phyloP scores from a whole-genome alignment of 2,797 vertebrate genomes.

The Centroberyx gerrardi region DNA sequence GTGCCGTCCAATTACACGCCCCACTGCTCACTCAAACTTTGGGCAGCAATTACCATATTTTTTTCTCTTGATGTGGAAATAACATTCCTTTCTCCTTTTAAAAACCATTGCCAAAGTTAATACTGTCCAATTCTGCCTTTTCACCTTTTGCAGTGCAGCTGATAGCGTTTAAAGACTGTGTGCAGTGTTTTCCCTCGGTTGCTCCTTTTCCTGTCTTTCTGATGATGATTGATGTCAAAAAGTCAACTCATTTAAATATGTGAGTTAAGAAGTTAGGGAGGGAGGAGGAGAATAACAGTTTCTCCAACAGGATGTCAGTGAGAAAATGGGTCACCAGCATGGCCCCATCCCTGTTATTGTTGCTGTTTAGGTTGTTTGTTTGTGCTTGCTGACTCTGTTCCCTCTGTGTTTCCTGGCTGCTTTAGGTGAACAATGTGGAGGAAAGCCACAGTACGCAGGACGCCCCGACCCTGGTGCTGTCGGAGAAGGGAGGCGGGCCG shows the following conservation, averaged over 20 bases:
- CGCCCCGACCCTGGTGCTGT: slow-evolving; percentile 89
- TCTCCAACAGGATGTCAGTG: slow-evolving; percentile 43
- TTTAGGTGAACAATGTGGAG: slow-evolving; percentile 91
- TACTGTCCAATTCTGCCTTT: background rate
- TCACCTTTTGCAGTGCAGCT: background rate
- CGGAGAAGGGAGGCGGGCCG: slow-evolving; percentile 88
- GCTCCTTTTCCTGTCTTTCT: background rate
- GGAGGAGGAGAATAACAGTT: background rate
- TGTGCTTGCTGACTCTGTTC: slow-evolving; percentile 63
- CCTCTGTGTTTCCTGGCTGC: slow-evolving; percentile 59
- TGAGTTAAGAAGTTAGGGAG: background rate
- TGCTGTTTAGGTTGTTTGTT: slow-evolving; percentile 56
- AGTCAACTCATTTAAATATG: background rate
- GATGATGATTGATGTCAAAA: background rate
- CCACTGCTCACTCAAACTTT: slow-evolving; percentile 48
- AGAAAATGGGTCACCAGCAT: background rate
- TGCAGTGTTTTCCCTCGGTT: background rate
- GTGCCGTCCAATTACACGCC: slow-evolving; percentile 56
- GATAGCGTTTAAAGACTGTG: background rate
- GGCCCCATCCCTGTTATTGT: slow-evolving; percentile 26
- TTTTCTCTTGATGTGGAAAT: background rate
- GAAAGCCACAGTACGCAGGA: slow-evolving; percentile 85
- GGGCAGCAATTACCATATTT: slow-evolving; percentile 31
- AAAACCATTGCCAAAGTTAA: background rate
- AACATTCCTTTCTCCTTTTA: slow-evolving; percentile 15